Conservation (phyloP, 2,888 invertebrate genomes). For the Philereme vetulata region DNA sequence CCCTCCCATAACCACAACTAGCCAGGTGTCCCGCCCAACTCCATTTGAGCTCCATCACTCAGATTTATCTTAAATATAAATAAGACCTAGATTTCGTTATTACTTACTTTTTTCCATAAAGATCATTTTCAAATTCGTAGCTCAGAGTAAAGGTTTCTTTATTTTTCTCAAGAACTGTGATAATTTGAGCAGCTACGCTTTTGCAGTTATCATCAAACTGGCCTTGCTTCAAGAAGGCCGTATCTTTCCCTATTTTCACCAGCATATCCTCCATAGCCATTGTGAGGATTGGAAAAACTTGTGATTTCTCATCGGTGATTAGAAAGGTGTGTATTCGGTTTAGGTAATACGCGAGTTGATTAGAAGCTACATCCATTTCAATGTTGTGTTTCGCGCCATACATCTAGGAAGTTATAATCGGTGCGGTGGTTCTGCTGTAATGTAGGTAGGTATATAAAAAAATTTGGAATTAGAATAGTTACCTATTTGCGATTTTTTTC, state of each 20-base stretch:
- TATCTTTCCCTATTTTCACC: conserved; percentile 38
- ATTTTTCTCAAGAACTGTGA: conserved; percentile 34
- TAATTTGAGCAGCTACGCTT: conserved; percentile 36
- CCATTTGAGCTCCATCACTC: no score
- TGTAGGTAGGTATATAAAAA: no score
- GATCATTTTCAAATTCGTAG: conserved; percentile 34
- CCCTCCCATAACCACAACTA: no score
- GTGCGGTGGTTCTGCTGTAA: no score
- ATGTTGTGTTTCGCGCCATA: conserved; percentile 8
- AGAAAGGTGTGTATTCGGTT: conserved; percentile 41
- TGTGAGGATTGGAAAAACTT: conserved; percentile 40
- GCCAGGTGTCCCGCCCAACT: no score
- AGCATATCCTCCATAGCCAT: conserved; percentile 42
- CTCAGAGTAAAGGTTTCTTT: conserved; percentile 35
- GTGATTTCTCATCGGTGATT: conserved; percentile 31
- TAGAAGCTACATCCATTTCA: conserved; percentile 10
- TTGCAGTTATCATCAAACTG: conserved; percentile 32
- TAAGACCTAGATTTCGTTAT: no score
- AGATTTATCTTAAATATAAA: no score
- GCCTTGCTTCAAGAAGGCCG: conserved; percentile 32
- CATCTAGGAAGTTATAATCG: not conserved
- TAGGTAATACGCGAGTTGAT: conserved; percentile 35
- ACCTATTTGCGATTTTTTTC: no score
- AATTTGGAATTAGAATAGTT: no score
- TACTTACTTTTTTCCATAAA: conserved; percentile 35